phyloP scores from a whole-genome alignment of 2,888 invertebrate species.

The Julus scanicus region DNA sequence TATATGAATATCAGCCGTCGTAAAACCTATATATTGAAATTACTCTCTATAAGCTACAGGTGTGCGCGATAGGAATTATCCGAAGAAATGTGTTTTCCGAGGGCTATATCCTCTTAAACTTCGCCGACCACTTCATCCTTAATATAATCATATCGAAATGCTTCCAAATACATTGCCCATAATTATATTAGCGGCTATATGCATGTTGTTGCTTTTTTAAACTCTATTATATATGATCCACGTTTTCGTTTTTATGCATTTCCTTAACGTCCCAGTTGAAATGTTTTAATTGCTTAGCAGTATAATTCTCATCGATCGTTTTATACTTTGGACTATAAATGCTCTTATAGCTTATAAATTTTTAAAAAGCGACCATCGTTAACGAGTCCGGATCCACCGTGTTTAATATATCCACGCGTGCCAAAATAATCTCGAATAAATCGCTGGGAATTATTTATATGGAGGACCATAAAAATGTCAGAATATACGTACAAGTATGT shows the following conservation, averaged over 20 bases:
- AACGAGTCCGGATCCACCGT: not conserved
- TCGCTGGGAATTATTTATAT: not conserved
- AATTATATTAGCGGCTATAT: too few species aligned
- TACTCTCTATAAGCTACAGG: constrained; percentile 1
- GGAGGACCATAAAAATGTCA: not conserved
- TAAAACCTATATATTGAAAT: not conserved
- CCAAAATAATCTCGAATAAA: not conserved
- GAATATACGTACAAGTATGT: not conserved
- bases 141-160: not conserved
- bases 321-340: not conserved
- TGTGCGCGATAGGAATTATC: constrained; percentile 7
- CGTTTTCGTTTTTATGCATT: not conserved
- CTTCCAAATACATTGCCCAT: too few species aligned
- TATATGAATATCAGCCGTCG: not conserved
- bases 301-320: constrained; percentile 1
- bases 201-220: too few species aligned
- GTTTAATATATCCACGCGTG: constrained; percentile 1
- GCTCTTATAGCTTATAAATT: not conserved
- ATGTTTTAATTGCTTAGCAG: constrained; percentile 31
- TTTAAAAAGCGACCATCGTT: not conserved
- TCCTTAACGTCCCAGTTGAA: not conserved
- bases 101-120: not conserved
- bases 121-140: not conserved
- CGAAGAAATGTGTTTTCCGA: not conserved
- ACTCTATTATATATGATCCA: too few species aligned